Evolutionary conservation across 2,797 vertebrate species (phyloP).

Genomic region (Knipowitschia caucasica): DNA sequence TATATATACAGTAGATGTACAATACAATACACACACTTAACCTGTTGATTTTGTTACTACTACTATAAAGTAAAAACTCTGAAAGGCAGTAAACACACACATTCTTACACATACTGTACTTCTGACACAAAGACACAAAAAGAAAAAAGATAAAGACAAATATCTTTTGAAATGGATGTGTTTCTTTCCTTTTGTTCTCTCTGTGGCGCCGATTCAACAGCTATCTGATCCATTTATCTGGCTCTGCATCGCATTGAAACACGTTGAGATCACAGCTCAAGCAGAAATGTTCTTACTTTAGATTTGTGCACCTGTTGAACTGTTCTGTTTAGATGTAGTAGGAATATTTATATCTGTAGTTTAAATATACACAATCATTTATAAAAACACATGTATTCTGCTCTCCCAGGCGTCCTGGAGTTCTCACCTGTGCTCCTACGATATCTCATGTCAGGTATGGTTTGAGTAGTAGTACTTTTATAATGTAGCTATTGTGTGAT

Average conservation of each 20-base stretch:
- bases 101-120: too few species aligned
- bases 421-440: conserved; percentile 70
- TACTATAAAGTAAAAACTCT: too few species aligned
- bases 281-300: neutral
- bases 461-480: conserved; percentile 6
- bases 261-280: neutral
- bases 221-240: neutral
- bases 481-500: conserved; percentile 6
- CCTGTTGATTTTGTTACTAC: too few species aligned
- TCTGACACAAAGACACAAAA: too few species aligned
- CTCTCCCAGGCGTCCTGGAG: conserved; percentile 73
- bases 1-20: too few species aligned
- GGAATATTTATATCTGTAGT: neutral
- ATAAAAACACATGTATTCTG: conserved; percentile 55
- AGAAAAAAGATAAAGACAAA: too few species aligned
- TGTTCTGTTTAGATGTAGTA: neutral
- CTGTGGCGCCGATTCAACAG: neutral
- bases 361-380: conserved; percentile 32
- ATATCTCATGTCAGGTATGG: conserved; percentile 76
- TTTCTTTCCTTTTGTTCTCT: too few species aligned
- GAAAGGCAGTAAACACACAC: too few species aligned
- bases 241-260: neutral
- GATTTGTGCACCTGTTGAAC: neutral
- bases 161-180: neutral
- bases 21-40: too few species aligned